Percentiles rank a stretch among this genome's conserved stretches.
Evolutionary conservation across 2,113 vertebrate species (phyloP).

Genomic region (Phaethornis superciliosus): DNA sequence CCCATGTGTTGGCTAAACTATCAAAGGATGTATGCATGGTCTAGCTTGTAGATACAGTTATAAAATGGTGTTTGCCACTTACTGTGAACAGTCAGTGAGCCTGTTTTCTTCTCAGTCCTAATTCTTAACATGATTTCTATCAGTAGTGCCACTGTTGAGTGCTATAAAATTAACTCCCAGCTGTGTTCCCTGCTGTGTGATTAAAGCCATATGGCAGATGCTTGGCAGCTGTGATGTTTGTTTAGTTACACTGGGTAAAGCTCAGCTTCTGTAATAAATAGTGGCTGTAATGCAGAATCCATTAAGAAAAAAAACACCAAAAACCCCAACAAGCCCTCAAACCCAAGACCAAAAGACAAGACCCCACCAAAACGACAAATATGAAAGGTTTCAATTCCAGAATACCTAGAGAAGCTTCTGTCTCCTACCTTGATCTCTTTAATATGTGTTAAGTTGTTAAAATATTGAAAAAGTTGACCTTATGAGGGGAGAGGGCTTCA

Average conservation of each 20-base stretch:
- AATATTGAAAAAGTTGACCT: background rate
- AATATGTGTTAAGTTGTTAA: background rate
- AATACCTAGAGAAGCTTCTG: background rate
- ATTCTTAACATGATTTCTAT: background rate
- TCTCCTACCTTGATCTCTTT: background rate
- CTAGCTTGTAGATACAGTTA: background rate
- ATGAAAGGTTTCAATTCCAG: background rate
- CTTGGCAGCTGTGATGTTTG: background rate
- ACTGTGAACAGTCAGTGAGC: background rate
- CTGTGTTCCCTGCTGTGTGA: background rate
- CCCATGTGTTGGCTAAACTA: accelerated
- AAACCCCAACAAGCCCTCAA: background rate
- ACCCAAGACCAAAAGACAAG: background rate
- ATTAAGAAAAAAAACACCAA: background rate
- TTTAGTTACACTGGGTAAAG: background rate
- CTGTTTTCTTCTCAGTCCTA: background rate
- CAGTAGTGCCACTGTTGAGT: background rate
- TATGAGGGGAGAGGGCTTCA: background rate
- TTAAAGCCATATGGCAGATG: background rate
- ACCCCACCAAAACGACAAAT: background rate
- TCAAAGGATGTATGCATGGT: background rate
- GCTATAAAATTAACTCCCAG: background rate
- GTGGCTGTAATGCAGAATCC: background rate
- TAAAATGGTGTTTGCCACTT: background rate
- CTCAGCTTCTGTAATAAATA: background rate